These are phyloP conservation scores for Lepetodrilus schrolli DNA, from an alignment of 2,888 invertebrate species.

Conservation along the genomic window DNA sequence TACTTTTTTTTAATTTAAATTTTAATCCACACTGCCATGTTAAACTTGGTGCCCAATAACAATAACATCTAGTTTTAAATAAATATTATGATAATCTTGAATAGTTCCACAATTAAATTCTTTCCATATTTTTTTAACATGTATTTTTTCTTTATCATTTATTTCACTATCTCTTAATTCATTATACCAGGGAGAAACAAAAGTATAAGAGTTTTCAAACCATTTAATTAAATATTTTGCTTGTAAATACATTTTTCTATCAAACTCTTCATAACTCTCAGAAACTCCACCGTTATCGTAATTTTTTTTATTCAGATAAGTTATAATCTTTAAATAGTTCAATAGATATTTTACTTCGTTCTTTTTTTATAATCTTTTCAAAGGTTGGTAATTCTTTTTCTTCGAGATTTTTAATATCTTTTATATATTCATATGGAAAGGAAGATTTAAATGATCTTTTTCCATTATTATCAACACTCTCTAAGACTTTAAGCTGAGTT, in stretches of 20 bases:
- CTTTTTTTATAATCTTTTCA: not conserved
- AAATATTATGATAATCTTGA: slow-evolving; percentile 38
- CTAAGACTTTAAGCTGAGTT: slow-evolving; percentile 27
- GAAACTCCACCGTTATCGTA: no score
- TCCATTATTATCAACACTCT: not conserved
- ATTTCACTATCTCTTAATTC: slow-evolving; percentile 30
- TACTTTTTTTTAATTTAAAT: slow-evolving; percentile 37
- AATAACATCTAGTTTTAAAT: slow-evolving; percentile 37
- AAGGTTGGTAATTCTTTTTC: slow-evolving; percentile 31
- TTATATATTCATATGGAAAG: slow-evolving; percentile 31
- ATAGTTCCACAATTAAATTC: slow-evolving; percentile 32
- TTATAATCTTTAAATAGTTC: not conserved
- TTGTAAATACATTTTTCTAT: slow-evolving; percentile 24
- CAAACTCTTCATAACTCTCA: no score
- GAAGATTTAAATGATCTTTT: not conserved
- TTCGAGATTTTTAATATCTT: slow-evolving; percentile 34
- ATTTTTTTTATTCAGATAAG: no score
- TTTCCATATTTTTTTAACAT: slow-evolving; percentile 4
- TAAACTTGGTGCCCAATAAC: no score
- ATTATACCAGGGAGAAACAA: no score
- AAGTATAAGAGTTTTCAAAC: not conserved
- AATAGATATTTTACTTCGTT: not conserved
- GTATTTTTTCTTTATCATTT: slow-evolving; percentile 24
- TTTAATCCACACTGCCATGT: no score
- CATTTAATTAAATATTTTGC: slow-evolving; percentile 11